Conservation (phyloP, 2,797 vertebrate species). For the Podarcis lilfordi region DNA sequence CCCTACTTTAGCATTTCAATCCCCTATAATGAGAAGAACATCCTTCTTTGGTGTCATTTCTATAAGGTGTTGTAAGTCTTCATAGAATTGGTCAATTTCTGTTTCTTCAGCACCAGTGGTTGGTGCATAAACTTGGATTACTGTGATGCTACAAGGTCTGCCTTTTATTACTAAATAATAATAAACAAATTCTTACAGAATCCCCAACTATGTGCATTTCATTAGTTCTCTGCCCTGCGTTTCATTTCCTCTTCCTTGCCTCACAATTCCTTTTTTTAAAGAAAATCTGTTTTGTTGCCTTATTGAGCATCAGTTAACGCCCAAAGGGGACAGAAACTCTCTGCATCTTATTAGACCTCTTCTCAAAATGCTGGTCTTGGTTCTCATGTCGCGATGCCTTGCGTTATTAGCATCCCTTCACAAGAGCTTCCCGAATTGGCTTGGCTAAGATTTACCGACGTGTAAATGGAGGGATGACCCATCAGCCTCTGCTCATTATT, state of each 20-base stretch:
- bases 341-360: conserved; percentile 49
- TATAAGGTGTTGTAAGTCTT: too few species aligned
- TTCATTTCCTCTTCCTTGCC: conserved; percentile 37
- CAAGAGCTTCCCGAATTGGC: neutral
- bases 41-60: too few species aligned
- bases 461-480: conserved; percentile 38
- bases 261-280: conserved; percentile 24
- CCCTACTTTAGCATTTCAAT: too few species aligned
- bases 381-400: conserved; percentile 14
- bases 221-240: neutral
- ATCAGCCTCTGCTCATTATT: conserved; percentile 60
- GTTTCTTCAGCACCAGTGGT: too few species aligned
- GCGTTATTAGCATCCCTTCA: conserved; percentile 35
- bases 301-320: conserved; percentile 60
- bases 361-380: conserved; percentile 17
- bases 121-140: too few species aligned
- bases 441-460: conserved; percentile 59
- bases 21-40: too few species aligned
- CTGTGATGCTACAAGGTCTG: too few species aligned
- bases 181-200: neutral
- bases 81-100: too few species aligned
- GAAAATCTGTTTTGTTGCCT: conserved; percentile 43
- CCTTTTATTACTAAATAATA: too few species aligned
- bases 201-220: neutral
- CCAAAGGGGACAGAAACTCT: conserved; percentile 57